Conservation (phyloP, 2,888 invertebrate species). For the Amiota minor region DNA sequence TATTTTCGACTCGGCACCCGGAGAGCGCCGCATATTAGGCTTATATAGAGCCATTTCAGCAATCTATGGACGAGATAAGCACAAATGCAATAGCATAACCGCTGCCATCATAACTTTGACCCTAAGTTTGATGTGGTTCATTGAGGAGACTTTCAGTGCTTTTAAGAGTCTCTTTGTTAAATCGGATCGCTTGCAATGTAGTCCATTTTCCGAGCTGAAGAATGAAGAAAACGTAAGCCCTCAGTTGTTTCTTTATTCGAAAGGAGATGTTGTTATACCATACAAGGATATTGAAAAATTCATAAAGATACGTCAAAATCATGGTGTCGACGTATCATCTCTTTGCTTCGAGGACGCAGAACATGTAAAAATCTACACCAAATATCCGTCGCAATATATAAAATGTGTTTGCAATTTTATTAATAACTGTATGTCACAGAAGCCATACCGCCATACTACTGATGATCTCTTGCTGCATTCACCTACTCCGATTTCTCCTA, state of each 20-base stretch:
- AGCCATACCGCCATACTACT: constrained; percentile 45
- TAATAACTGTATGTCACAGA: constrained; percentile 75
- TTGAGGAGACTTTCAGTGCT: constrained; percentile 74
- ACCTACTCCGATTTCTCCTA: background rate
- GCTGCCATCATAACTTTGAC: constrained; percentile 75
- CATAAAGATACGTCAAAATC: constrained; percentile 76
- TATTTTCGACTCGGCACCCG: constrained; percentile 83
- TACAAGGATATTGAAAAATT: constrained; percentile 81
- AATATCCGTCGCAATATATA: constrained; percentile 78
- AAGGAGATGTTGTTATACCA: constrained; percentile 80
- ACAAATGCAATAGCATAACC: constrained; percentile 76
- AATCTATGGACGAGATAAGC: constrained; percentile 76
- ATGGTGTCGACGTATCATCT: constrained; percentile 78
- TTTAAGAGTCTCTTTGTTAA: constrained; percentile 72
- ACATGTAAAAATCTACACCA: constrained; percentile 83
- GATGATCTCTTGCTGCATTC: background rate
- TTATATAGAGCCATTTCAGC: constrained; percentile 78
- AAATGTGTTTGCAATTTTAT: constrained; percentile 78
- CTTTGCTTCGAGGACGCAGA: constrained; percentile 81
- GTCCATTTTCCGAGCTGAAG: constrained; percentile 77
- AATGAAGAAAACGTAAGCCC: constrained; percentile 79
- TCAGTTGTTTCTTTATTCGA: constrained; percentile 83
- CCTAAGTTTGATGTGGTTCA: constrained; percentile 77
- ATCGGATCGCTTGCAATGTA: constrained; percentile 74
- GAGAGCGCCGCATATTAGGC: constrained; percentile 76